A percentile compares a stretch with the other conserved stretches of the same genome.
These are phyloP conservation scores for Perca fluviatilis DNA, from an alignment of 2,113 vertebrate genomes.

Conservation along the genomic window DNA sequence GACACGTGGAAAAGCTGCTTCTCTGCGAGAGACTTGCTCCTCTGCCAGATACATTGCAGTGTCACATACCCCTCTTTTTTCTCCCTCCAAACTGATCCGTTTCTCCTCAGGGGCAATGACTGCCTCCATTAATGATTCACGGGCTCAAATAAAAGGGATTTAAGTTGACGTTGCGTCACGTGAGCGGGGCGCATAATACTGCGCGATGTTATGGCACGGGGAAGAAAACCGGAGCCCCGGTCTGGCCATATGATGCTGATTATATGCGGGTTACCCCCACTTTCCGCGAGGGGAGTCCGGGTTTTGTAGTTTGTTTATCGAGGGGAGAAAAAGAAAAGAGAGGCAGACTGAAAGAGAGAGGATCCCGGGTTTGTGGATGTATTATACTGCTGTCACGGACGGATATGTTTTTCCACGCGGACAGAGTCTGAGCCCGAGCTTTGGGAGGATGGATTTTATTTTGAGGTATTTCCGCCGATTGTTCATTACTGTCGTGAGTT, in stretches of 20 bases:
- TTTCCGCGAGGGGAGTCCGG: slow-evolving; percentile 90
- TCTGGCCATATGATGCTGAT: slow-evolving; percentile 92
- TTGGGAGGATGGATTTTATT: slow-evolving; percentile 98
- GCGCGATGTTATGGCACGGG: slow-evolving; percentile 94
- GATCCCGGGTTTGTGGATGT: slow-evolving; percentile 76
- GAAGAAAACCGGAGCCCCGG: slow-evolving; percentile 88
- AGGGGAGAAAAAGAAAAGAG: slow-evolving; percentile 48
- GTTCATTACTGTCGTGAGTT: slow-evolving; percentile 97
- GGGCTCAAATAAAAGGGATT: slow-evolving; percentile 96
- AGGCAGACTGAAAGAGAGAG: slow-evolving; percentile 55
- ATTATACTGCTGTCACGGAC: slow-evolving; percentile 82
- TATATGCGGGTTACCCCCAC: slow-evolving; percentile 88
- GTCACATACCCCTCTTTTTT: slow-evolving; percentile 72
- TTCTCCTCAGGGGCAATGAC: slow-evolving; percentile 84
- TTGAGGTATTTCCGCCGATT: slow-evolving; percentile 99
- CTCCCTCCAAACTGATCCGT: slow-evolving; percentile 71
- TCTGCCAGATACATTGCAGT: slow-evolving; percentile 78
- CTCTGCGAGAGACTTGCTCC: slow-evolving; percentile 72
- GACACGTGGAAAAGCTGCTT: slow-evolving; percentile 76
- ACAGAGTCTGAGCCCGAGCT: slow-evolving; percentile 75
- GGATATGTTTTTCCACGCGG: slow-evolving; percentile 85
- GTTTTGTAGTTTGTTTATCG: slow-evolving; percentile 80
- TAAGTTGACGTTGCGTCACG: slow-evolving; percentile 98
- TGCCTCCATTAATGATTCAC: slow-evolving; percentile 94
- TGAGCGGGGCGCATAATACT: slow-evolving; percentile 95